Percentiles rank a stretch among this genome's conserved stretches.
Conservation (phyloP, 2,113 vertebrate genomes). For the Kryptolebias marmoratus region DNA sequence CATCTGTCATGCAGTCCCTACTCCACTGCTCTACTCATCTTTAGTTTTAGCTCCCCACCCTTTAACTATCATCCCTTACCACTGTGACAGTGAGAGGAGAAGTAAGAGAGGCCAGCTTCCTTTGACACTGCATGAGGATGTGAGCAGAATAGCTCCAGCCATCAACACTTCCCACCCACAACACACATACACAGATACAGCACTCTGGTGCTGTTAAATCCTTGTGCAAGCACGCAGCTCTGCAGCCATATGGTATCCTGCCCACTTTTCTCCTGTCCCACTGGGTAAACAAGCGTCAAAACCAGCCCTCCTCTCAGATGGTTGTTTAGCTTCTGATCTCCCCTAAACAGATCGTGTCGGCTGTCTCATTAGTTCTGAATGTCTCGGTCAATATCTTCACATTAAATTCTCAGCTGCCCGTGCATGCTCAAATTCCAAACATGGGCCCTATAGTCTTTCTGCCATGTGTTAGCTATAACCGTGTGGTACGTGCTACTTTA, state of each 20-base stretch:
- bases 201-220: constrained; percentile 61
- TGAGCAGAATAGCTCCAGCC: constrained; percentile 73
- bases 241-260: constrained; percentile 55
- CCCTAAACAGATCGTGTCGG: constrained; percentile 43
- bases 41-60: constrained; percentile 32
- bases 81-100: constrained; percentile 49
- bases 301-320: constrained; percentile 38
- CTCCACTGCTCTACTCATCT: constrained; percentile 14
- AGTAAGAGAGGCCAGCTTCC: constrained; percentile 58
- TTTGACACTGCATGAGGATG: constrained; percentile 78
- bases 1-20: constrained; percentile 2
- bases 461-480: constrained; percentile 15
- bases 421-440: constrained; percentile 5
- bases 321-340: constrained; percentile 43
- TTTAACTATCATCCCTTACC: constrained; percentile 17
- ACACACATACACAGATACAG: constrained; percentile 13
- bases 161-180: constrained; percentile 11
- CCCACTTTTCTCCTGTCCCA: constrained; percentile 28
- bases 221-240: constrained; percentile 54
- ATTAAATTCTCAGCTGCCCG: constrained; percentile 15
- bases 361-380: constrained; percentile 53
- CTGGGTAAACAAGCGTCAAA: constrained; percentile 44
- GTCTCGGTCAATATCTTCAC: constrained; percentile 29
- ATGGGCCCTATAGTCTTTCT: neutral
- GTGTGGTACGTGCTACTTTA: constrained; percentile 11